Evolutionary conservation across 1,140 invertebrate genomes (phyloP).

Genomic region (Hypsibius dujardini): DNA sequence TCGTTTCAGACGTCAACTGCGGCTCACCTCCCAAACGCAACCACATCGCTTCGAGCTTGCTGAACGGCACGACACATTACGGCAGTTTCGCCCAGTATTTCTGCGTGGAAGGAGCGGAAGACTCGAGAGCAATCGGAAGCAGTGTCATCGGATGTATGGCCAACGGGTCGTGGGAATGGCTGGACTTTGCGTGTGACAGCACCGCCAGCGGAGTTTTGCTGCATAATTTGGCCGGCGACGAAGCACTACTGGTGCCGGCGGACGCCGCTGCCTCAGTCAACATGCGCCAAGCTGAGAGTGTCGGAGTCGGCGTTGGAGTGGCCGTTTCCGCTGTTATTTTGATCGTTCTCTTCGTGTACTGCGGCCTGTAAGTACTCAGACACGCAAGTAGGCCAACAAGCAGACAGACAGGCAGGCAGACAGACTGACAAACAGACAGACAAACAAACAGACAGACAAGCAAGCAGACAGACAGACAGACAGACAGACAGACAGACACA

Average conservation of each 20-base stretch:
- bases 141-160: background rate
- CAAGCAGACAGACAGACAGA: no score
- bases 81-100: slow-evolving; percentile 9
- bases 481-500: no score
- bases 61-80: background rate
- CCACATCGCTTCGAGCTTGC: background rate
- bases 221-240: background rate
- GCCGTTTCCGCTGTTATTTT: background rate
- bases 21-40: background rate
- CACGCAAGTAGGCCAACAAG: background rate
- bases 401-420: no score
- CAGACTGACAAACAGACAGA: no score
- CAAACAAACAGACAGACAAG: no score
- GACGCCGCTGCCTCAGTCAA: background rate
- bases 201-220: background rate
- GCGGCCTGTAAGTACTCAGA: slow-evolving; percentile 10
- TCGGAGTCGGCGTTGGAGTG: background rate
- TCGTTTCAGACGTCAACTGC: background rate
- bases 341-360: background rate
- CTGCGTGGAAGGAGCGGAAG: background rate
- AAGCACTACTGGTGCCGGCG: background rate
- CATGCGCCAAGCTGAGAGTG: background rate
- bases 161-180: background rate
- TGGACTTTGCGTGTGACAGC: slow-evolving; percentile 4
- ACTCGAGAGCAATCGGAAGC: slow-evolving; percentile 1